phyloP scores from a whole-genome alignment of 1,140 invertebrate species.

The Nymphalis io region DNA sequence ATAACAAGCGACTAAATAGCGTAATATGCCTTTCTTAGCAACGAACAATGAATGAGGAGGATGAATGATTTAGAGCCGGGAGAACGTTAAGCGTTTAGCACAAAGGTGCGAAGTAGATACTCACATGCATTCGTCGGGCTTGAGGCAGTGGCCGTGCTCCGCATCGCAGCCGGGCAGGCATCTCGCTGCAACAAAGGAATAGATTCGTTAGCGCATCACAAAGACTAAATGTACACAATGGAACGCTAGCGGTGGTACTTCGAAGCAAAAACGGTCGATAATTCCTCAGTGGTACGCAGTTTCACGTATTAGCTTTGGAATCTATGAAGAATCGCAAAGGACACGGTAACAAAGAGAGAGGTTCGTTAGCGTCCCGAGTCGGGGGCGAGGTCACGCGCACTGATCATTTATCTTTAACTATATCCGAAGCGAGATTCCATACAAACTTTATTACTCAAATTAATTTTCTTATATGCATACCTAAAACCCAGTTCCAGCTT shows the following conservation, averaged over 20 bases:
- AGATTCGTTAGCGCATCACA: constrained; percentile 70
- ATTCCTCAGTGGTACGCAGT: constrained; percentile 37
- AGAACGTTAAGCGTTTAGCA: constrained; percentile 68
- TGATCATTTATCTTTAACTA: constrained; percentile 63
- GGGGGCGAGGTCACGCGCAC: constrained; percentile 67
- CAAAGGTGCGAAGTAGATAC: constrained; percentile 83
- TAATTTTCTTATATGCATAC: constrained; percentile 43
- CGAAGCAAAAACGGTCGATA: constrained; percentile 38
- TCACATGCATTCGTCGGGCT: constrained; percentile 97
- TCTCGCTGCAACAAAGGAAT: constrained; percentile 90
- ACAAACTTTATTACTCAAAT: constrained; percentile 51
- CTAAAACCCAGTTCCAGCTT: constrained; percentile 20
- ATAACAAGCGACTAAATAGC: constrained; percentile 71
- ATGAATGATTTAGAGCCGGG: constrained; percentile 68
- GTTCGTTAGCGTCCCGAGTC: constrained; percentile 65
- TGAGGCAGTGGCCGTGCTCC: constrained; percentile 93
- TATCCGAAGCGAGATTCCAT: constrained; percentile 50
- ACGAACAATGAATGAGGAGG: constrained; percentile 68
- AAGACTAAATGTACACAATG: constrained; percentile 61
- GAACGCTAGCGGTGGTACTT: constrained; percentile 40
- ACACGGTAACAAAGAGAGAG: constrained; percentile 70
- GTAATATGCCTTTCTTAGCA: constrained; percentile 44
- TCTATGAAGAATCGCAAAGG: constrained; percentile 57
- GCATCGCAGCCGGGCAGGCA: constrained; percentile 95
- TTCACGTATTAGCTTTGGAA: constrained; percentile 49